Conservation (phyloP, 2,797 vertebrate species). For the Melanotaenia boesemani region DNA sequence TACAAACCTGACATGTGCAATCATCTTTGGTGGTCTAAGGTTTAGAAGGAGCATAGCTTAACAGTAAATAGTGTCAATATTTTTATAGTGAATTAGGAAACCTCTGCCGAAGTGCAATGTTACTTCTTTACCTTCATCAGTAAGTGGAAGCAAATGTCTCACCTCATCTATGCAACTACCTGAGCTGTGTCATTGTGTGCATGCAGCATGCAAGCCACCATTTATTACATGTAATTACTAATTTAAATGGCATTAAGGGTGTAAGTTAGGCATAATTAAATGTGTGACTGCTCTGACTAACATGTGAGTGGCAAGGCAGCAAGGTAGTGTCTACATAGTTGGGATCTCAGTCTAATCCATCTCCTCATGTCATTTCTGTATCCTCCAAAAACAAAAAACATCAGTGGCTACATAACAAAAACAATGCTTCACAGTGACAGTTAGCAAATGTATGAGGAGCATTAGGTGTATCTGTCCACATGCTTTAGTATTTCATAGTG, state of each 20-base stretch:
- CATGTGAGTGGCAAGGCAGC: neutral
- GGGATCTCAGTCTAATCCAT: neutral
- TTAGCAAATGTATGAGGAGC: neutral
- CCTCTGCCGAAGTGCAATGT: no score
- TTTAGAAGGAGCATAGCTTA: no score
- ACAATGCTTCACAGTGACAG: neutral
- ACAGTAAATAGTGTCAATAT: no score
- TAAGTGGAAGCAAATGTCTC: neutral
- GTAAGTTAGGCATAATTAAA: neutral
- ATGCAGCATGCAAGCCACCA: no score
- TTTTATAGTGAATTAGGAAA: no score
- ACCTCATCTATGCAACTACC: no score
- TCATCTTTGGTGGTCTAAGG: no score
- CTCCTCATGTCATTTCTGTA: neutral
- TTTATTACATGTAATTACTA: neutral
- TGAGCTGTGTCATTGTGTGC: no score
- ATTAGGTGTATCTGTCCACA: neutral
- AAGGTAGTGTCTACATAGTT: neutral
- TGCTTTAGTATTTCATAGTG: neutral
- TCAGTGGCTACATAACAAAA: neutral
- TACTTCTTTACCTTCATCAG: neutral
- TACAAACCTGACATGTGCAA: no score
- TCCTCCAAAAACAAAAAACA: neutral
- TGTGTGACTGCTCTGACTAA: neutral
- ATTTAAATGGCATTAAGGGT: neutral